phyloP scores from a whole-genome alignment of 2,113 vertebrate species.

The Ceuthmochares aereus region DNA sequence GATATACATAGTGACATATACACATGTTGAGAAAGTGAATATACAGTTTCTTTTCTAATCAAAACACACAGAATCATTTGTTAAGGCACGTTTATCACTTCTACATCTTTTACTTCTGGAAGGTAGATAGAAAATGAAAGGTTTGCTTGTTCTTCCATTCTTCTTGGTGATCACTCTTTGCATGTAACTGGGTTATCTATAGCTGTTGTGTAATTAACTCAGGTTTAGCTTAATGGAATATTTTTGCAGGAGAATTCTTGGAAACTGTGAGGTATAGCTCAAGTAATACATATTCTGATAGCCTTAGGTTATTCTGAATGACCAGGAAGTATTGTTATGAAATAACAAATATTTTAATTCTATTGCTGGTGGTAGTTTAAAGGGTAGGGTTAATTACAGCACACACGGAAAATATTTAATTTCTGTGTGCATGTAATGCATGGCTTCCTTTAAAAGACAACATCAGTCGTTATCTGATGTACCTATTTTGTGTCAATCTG shows the following conservation, averaged over 20 bases:
- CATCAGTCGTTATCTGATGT: accelerated
- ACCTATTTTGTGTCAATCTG: not conserved
- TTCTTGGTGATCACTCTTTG: not conserved
- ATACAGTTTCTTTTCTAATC: not conserved
- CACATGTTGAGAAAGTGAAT: not conserved
- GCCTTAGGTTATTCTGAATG: not conserved
- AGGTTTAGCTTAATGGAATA: not conserved
- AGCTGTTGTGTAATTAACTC: no score
- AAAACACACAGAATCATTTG: not conserved
- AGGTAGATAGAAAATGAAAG: not conserved
- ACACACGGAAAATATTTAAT: not conserved
- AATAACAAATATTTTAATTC: not conserved
- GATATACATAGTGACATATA: not conserved
- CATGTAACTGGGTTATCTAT: accelerated
- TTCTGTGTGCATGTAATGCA: not conserved
- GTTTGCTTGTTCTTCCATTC: not conserved
- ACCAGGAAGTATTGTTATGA: not conserved
- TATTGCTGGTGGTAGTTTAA: not conserved
- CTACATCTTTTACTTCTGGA: not conserved
- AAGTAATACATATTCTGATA: not conserved
- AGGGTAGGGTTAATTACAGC: not conserved
- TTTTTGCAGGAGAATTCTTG: not conserved
- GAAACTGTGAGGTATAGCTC: not conserved
- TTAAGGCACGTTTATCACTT: not conserved
- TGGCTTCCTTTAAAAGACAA: not conserved